These are phyloP conservation scores for Drosophila repleta DNA, from an alignment of 1,140 invertebrate species.

Conservation along the genomic window DNA sequence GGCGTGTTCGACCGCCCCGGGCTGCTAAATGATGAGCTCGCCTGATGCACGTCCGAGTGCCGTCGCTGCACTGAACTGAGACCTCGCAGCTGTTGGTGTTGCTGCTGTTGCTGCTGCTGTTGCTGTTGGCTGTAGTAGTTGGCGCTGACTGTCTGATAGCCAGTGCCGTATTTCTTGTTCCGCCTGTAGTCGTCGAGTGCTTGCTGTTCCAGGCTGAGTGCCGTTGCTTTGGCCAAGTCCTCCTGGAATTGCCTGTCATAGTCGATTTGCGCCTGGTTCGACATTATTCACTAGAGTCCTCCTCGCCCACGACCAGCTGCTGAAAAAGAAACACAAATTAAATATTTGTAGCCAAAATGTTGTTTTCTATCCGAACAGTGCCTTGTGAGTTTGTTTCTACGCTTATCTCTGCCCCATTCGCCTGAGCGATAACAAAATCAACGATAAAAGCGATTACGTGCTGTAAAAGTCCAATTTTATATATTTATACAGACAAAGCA, in stretches of 20 bases:
- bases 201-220: constrained; percentile 92
- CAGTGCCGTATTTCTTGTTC: constrained; percentile 70
- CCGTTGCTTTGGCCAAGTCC: constrained; percentile 93
- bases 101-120: constrained; percentile 28
- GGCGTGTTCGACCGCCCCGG: constrained; percentile 83
- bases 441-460: constrained; percentile 71
- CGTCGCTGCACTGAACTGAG: constrained; percentile 84
- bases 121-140: constrained; percentile 58
- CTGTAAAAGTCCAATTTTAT: constrained; percentile 38
- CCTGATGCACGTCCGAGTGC: constrained; percentile 82
- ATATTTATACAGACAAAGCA: constrained; percentile 9
- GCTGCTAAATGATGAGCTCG: constrained; percentile 18
- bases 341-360: constrained; percentile 31
- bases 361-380: constrained; percentile 54
- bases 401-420: constrained; percentile 49
- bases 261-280: constrained; percentile 85
- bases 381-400: constrained; percentile 12
- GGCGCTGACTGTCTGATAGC: constrained; percentile 29
- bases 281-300: constrained; percentile 55
- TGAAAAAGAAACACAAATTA: constrained; percentile 30
- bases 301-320: constrained; percentile 42
- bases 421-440: constrained; percentile 54
- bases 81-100: constrained; percentile 17
- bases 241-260: constrained; percentile 93
- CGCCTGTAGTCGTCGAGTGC: constrained; percentile 92